These are phyloP conservation scores for Enteromius argenteus DNA, from an alignment of 2,797 vertebrate species.

Conservation along the genomic window DNA sequence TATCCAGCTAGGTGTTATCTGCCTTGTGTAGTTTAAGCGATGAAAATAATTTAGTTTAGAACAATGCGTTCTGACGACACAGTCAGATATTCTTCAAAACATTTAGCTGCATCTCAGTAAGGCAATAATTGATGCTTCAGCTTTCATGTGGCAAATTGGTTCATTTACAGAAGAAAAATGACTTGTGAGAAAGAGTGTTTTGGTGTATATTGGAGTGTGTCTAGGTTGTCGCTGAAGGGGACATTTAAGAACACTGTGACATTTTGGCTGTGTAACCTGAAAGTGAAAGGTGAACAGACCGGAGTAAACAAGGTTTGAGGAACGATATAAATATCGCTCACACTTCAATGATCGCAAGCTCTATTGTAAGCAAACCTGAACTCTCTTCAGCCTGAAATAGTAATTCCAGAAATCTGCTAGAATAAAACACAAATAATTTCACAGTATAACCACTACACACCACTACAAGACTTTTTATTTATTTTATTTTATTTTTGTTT, in stretches of 20 bases:
- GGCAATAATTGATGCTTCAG: slow-evolving; percentile 27
- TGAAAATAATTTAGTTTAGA: slow-evolving; percentile 14
- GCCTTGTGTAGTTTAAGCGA: background rate
- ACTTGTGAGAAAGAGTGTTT: slow-evolving; percentile 11
- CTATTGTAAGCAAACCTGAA: background rate
- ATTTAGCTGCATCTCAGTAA: slow-evolving; percentile 29
- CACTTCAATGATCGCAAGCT: background rate
- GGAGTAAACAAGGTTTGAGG: slow-evolving; percentile 15
- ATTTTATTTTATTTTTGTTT: background rate
- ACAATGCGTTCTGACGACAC: slow-evolving; percentile 9
- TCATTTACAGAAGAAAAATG: background rate
- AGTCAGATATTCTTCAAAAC: slow-evolving; percentile 38
- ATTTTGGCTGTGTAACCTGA: slow-evolving; percentile 3
- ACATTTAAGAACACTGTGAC: slow-evolving; percentile 23
- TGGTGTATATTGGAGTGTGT: slow-evolving; percentile 16
- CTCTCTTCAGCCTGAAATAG: background rate
- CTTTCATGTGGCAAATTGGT: slow-evolving; percentile 23
- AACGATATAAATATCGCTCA: background rate
- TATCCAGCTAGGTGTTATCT: slow-evolving; percentile 6
- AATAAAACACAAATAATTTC: background rate
- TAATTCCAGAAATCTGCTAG: background rate
- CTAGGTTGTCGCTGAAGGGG: background rate
- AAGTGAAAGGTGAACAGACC: slow-evolving; percentile 17
- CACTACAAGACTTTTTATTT: background rate
- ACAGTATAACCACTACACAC: background rate